Base-by-base conservation (phyloP, 2,888 invertebrate species). In the Cataglyphis cursor region DNA sequence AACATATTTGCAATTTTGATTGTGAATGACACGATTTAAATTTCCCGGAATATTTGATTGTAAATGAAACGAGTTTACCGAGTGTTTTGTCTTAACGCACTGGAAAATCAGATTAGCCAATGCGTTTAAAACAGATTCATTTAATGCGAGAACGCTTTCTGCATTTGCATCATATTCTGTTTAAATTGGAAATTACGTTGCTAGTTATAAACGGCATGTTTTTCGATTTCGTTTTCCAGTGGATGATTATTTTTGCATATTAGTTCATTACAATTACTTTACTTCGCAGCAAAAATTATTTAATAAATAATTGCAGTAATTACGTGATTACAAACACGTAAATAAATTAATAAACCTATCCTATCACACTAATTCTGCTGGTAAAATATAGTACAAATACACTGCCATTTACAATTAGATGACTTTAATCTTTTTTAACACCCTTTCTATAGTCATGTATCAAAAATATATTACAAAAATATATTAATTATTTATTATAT, bases 151-250 rank as follows among this genome's bases (percentile, higher is more conserved):
- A 80, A 44, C 31, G 72, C 70, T 57, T 51, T 59, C 44, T 59
- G 57, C 21, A 51, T 76, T n/a, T 31, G 44, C 70, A 15, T 78
- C 76, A 68, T 70, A 72, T 80, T 61, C 72, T 70, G 61, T 70
- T 61, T 80, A 72, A 80, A 78, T 78, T 57, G 57, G 41, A 68
- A 76, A 78, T 78, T 78, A 68, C 54, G n/a, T 66, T 66, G 65
- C 57, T 68, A 68, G 68, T 68, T 78, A 38, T 65, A 76, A 54
- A 31, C 44, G 31, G 57, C 59, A 66, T 10, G 57, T 68, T 78
- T 78, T 68, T 78, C 41, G 21, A 78, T 78, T 68, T 68, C 31
- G 18, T 68, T 35, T 10, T 41, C n/a, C 15, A 68, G 31, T 57
- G 21, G 68, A 68, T 76, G 57, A 76, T 68, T 31, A 78, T 21